Evolutionary conservation across 2,888 invertebrate species (phyloP), one percentile per base, ranked within the genome.

Genomic region (Halictus quadricinctus): DNA sequence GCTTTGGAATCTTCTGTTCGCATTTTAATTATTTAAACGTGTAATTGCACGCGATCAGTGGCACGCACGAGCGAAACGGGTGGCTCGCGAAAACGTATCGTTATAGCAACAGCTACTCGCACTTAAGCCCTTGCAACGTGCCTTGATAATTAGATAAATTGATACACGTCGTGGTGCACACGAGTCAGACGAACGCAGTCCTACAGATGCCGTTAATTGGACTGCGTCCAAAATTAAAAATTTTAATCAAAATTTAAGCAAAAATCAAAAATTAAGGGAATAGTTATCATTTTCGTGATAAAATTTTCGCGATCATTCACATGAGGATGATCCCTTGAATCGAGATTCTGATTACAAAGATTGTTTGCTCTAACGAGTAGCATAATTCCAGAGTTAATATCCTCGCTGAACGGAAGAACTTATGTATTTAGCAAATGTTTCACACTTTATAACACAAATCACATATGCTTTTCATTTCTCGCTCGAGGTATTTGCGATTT

Each of bases 121-220:
- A 81, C 72, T 81, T 77, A 79, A 82, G 58, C 60, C 73, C 58
- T 75, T n/a, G 86, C 70, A 76, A 80, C 75, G 60, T 73, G 76
- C 80, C 78, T 48, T 79, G 79, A 86, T 86, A 87, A 87, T 86
- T 87, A 87, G 87, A 87, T 87, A 77, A 83, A 87, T 86, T 83
- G 83, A 86, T 83, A 83, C 80, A 83, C 80, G 10, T 76, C 73
- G 81, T 6, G 77, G 75, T 60, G 83, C 77, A 77, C 80, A 70
- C 76, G 73, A 87, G 78, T 58, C 83, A 54, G 78, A 54, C 76
- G 60, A 69, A 85, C 66, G 75, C 82, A 74, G 69, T 74, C 48
- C 72, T 78, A 77, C 72, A 36, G 60, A 76, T 70, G 75, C 74
- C 64, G 84, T 66, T 89, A 89, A 89, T 81, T 84, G 83, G 88